Evolutionary conservation across 2,797 vertebrate species (phyloP), one percentile per base, ranked within the genome.

Genomic region (Tapera naevia): DNA sequence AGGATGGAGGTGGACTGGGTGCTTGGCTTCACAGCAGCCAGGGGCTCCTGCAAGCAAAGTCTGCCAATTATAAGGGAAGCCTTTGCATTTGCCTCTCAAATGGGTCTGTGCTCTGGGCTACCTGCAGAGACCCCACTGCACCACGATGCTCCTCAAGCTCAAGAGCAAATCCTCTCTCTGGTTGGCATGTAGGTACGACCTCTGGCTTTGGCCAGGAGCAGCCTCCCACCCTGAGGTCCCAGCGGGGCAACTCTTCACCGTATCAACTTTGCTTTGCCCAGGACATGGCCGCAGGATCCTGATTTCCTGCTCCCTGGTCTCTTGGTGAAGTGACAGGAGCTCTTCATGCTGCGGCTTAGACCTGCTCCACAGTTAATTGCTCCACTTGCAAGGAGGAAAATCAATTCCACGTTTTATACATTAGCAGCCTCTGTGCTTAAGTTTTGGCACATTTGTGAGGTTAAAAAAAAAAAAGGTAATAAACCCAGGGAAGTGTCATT

Each of bases 401-500:
- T 96, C 96, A 95, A 95, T 95, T 87, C 93, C 86, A 91, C 53
- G 10, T 90, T 95, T 94, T 88, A 79, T 93, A 90, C 91, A 92
- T 94, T 66, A 93, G 91, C 67, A 94, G 83, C 66, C 92, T 80
- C 92, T 62, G 72, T 61, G 73, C 94, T 96, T 65, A 72, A 84
- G 74, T 95, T 93, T 76, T 95, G 96, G 95, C 96, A 96, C 94
- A 94, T 85, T 93, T 30, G 60, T 50, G 70, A 95, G 93, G 79
- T 86, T 61, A 50, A 88, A 71, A 80, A 86, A 80, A 86, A 78
- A 79, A 67, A 62, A 48, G 39, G 80, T 66, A 88, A 94, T 95
- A 95, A 95, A 95, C 43, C 60, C 53, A 37, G 57, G 86, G 81
- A 97, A 97, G 92, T 94, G 95, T 93, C 93, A 95, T 88, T 96